phyloP scores from a whole-genome alignment of 1,140 invertebrate species.

The Leptinotarsa lineolata region DNA sequence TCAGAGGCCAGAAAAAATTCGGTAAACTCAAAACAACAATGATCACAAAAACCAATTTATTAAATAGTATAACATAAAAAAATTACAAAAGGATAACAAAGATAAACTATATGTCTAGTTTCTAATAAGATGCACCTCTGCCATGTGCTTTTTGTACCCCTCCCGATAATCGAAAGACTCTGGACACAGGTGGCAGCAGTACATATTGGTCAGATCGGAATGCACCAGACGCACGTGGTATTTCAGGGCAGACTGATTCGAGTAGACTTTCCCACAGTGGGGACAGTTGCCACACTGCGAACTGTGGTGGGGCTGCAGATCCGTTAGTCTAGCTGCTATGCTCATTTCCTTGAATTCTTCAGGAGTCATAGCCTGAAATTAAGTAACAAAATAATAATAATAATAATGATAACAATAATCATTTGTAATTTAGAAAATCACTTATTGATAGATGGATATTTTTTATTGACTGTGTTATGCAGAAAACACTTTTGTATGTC shows the following conservation, averaged over 20 bases:
- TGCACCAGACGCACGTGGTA: slow-evolving; percentile 72
- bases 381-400: slow-evolving; percentile 5
- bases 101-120: slow-evolving; percentile 53
- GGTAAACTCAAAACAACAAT: not conserved
- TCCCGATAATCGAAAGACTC: slow-evolving; percentile 67
- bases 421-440: not conserved
- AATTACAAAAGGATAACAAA: slow-evolving; percentile 22
- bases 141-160: slow-evolving; percentile 69
- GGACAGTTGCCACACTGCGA: slow-evolving; percentile 68
- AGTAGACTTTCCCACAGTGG: slow-evolving; percentile 63
- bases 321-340: slow-evolving; percentile 35
- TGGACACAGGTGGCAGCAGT: slow-evolving; percentile 69
- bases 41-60: slow-evolving; percentile 13
- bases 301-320: slow-evolving; percentile 59
- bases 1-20: too few species aligned
- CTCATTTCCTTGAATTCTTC: slow-evolving; percentile 38
- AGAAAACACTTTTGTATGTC: too few species aligned
- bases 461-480: too few species aligned
- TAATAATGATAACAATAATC: not conserved
- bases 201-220: slow-evolving; percentile 66
- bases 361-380: slow-evolving; percentile 26
- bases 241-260: slow-evolving; percentile 69
- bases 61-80: slow-evolving; percentile 12
- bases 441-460: too few species aligned
- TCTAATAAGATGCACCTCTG: slow-evolving; percentile 65